Evolutionary conservation across 1,140 invertebrate species (phyloP).

Genomic region (Drosophila sulfurigaster): DNA sequence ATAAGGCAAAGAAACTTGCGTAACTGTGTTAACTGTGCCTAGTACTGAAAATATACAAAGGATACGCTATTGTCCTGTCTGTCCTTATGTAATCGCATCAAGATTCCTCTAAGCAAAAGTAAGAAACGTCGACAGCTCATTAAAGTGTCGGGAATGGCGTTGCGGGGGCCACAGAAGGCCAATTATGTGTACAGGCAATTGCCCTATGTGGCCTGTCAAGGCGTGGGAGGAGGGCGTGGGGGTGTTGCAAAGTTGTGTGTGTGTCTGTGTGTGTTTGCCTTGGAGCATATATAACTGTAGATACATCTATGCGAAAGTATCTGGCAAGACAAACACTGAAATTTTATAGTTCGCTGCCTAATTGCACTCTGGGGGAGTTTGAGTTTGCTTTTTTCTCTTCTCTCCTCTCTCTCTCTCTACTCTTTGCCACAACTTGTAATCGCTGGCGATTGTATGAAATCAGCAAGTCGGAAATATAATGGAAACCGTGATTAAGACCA

Average conservation of each 20-base stretch:
- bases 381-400: slow-evolving; percentile 19
- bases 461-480: slow-evolving; percentile 72
- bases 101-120: slow-evolving; percentile 6
- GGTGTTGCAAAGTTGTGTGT: slow-evolving; percentile 9
- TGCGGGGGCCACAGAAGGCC: slow-evolving; percentile 60
- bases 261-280: slow-evolving; percentile 8
- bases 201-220: slow-evolving; percentile 32
- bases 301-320: slow-evolving; percentile 64
- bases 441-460: slow-evolving; percentile 71
- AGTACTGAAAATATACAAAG: not conserved
- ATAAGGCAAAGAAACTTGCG: too few species aligned
- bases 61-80: slow-evolving; percentile 74
- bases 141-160: slow-evolving; percentile 49
- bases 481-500: slow-evolving; percentile 71
- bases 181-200: slow-evolving; percentile 70
- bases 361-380: slow-evolving; percentile 78
- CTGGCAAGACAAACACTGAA: slow-evolving; percentile 80
- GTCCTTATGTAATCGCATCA: slow-evolving; percentile 5
- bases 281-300: slow-evolving; percentile 26
- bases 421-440: slow-evolving; percentile 53
- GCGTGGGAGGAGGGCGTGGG: not conserved
- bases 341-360: slow-evolving; percentile 79
- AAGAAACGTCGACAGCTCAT: slow-evolving; percentile 38
- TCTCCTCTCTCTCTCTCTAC: slow-evolving; percentile 8
- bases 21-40: too few species aligned